Percentiles rank a stretch among this genome's conserved stretches.
These are phyloP conservation scores for Siniperca chuatsi DNA, from an alignment of 2,113 vertebrate genomes.

Conservation along the genomic window DNA sequence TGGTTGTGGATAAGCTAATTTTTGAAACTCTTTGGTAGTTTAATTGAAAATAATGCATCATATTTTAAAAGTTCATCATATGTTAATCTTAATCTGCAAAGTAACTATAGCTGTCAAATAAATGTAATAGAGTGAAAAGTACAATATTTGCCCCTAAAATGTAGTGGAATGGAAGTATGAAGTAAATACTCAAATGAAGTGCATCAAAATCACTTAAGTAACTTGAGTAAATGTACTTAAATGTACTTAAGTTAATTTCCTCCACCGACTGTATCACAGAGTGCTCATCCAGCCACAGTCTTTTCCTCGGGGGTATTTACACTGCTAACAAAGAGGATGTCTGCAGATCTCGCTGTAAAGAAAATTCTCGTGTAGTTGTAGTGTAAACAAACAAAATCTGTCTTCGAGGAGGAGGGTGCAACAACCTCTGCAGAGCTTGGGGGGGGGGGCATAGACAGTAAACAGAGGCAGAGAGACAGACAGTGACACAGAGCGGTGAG, in stretches of 20 bases:
- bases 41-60: not conserved
- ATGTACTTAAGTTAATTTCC: not conserved
- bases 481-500: slow-evolving; percentile 52
- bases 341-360: slow-evolving; percentile 6
- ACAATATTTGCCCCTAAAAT: not conserved
- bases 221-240: slow-evolving; percentile 11
- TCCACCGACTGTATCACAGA: slow-evolving; percentile 14
- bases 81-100: not conserved
- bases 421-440: slow-evolving; percentile 25
- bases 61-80: not conserved
- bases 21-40: not conserved
- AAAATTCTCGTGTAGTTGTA: slow-evolving; percentile 9
- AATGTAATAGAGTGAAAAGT: not conserved
- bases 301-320: slow-evolving; percentile 23
- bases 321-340: slow-evolving; percentile 27
- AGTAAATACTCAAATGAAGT: not conserved
- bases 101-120: not conserved
- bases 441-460: not conserved
- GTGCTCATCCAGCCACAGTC: not conserved
- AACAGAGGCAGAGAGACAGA: slow-evolving; percentile 49
- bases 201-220: not conserved
- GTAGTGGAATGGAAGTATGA: not conserved
- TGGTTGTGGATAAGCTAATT: not conserved
- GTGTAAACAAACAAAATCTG: slow-evolving; percentile 52
- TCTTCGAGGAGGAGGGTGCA: not conserved